Base-by-base conservation (phyloP, 2,113 vertebrate genomes). In the Spermophilus dauricus region DNA sequence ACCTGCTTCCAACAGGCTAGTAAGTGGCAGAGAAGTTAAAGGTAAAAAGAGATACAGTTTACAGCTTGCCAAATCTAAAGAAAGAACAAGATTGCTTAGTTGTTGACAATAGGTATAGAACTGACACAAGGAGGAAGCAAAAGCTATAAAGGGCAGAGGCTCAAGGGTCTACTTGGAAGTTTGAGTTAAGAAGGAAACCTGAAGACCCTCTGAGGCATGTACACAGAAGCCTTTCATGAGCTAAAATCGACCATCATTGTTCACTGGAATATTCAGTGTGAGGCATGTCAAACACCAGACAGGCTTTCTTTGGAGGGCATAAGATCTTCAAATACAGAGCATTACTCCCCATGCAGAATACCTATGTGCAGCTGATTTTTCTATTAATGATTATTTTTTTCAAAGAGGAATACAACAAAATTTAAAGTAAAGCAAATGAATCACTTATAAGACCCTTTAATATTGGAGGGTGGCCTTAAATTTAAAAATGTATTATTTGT, bases 41-140 rank as follows among this genome's bases (percentile, higher is more conserved):
- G 97, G 97, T 97, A 98, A 97, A 95, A 98, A 98, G 97, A 92
- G 97, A 97, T 39, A 75, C 75, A 72, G 95, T 97, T 95, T 82
- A 93, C 67, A 93, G 96, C 95, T 96, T 94, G 94, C 96, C 95
- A 98, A 98, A 97, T 88, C 96, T 93, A 89, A 97, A 98, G 98
- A 92, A 98, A 98, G 86, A 98, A 96, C 87, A 96, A 94, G 97
- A 97, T 77, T 97, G 89, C 86, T 97, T 95, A 97, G 95, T 39
- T 92, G 97, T 97, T 97, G 97, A 98, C 89, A 96, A 89, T 20
- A 85, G 93, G 96, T 96, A 63, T 20, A 94, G 97, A 95, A 97
- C 89, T 80, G 63, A 94, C 95, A 89, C 48, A 86, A 96, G 97
- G 86, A 96, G 97, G 96, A 93, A 45, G 93, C 92, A 65, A 77